These are phyloP conservation scores for Drosophila sechellia DNA, from an alignment of 1,140 invertebrate genomes.

Conservation along the genomic window DNA sequence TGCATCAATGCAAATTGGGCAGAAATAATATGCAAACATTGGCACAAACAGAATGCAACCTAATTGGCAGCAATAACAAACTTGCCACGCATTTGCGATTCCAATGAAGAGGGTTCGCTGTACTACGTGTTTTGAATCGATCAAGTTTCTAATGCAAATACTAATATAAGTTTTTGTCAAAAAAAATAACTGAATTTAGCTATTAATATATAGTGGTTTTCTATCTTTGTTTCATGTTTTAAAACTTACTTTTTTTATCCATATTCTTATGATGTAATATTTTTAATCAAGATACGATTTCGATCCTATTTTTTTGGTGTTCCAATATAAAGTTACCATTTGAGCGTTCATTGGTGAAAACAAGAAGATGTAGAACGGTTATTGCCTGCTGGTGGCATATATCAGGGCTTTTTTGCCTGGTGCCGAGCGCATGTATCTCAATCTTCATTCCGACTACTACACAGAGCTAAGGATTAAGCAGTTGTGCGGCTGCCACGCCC, in stretches of 20 bases:
- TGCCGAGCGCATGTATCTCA: conserved; percentile 34
- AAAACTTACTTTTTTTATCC: too few relatives aligned
- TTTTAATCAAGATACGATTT: too few relatives aligned
- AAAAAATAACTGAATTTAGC: not conserved
- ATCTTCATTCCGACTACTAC: conserved; percentile 33
- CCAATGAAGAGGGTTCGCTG: conserved; percentile 1
- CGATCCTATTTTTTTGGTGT: not conserved
- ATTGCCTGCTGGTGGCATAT: conserved; percentile 6
- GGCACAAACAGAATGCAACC: conserved; percentile 55
- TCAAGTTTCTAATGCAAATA: conserved; percentile 13
- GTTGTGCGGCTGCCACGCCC: conserved; percentile 44
- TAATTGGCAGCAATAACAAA: conserved; percentile 73
- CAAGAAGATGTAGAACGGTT: conserved; percentile 3
- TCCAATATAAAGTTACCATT: not conserved
- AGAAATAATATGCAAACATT: conserved; percentile 78
- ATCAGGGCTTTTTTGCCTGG: not conserved
- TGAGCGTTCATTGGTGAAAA: not conserved
- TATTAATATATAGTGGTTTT: not conserved
- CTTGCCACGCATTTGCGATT: conserved; percentile 26
- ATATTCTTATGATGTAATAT: too few relatives aligned
- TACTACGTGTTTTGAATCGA: conserved; percentile 45
- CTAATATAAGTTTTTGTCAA: conserved; percentile 5
- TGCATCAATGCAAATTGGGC: conserved; percentile 74
- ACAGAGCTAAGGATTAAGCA: conserved; percentile 14
- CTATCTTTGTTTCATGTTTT: too few relatives aligned